Percentiles rank a stretch among this genome's conserved stretches.
These are phyloP conservation scores for Melospiza georgiana DNA, from an alignment of 2,113 vertebrate genomes.

Conservation along the genomic window DNA sequence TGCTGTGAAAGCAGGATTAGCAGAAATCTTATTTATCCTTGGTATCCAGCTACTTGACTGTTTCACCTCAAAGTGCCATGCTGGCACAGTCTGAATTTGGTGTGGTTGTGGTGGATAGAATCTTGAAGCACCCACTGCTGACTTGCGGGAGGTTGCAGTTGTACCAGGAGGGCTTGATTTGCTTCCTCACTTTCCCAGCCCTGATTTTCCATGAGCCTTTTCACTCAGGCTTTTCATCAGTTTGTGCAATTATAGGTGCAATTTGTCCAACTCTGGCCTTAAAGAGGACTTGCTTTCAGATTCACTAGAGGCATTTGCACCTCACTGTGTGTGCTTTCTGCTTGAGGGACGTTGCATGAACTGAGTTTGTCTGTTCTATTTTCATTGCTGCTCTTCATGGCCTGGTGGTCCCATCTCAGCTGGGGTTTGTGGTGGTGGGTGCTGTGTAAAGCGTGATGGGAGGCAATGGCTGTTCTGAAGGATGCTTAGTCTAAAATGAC, in stretches of 20 bases:
- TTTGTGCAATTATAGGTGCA: background rate
- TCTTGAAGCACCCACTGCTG: background rate
- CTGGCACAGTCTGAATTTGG: background rate
- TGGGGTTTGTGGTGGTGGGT: background rate
- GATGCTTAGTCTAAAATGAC: background rate
- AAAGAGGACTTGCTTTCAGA: background rate
- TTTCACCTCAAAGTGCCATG: background rate
- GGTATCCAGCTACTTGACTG: constrained; percentile 14
- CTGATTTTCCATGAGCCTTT: background rate
- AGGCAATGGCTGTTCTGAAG: background rate
- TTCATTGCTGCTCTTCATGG: background rate
- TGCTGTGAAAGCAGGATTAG: constrained; percentile 54
- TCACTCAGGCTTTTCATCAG: background rate
- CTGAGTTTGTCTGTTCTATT: background rate
- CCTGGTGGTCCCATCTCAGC: background rate
- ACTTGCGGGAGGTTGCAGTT: background rate
- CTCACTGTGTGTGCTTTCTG: background rate
- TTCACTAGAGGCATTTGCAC: background rate
- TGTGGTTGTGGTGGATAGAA: background rate
- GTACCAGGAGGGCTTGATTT: background rate
- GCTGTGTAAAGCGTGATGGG: background rate
- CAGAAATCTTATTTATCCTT: constrained; percentile 53
- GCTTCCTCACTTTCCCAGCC: background rate
- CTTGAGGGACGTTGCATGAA: background rate
- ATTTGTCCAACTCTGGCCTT: background rate